These are phyloP conservation scores for Drosophila melanica DNA, from an alignment of 1,140 invertebrate genomes.

Conservation along the genomic window DNA sequence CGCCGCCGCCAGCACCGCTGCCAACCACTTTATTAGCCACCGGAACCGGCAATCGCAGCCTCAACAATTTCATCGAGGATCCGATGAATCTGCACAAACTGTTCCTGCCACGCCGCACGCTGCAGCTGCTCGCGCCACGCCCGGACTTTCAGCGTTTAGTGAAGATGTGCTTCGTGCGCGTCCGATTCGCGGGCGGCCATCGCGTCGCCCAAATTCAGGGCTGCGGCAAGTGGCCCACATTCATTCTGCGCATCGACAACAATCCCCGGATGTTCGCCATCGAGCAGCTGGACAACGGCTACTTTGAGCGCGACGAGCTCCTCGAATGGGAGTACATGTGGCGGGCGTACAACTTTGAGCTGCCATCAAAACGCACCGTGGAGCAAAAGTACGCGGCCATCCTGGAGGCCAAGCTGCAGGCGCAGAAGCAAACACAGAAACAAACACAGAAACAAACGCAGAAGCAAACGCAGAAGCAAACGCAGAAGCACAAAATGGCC, in stretches of 20 bases:
- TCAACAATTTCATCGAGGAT: constrained; percentile 16
- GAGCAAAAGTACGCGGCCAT: constrained; percentile 25
- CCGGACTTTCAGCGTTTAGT: constrained; percentile 30
- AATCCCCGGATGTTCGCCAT: constrained; percentile 12
- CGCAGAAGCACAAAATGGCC: background rate
- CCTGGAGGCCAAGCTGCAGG: constrained; percentile 5
- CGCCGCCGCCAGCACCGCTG: background rate
- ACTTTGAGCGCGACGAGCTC: constrained; percentile 18
- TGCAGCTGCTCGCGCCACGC: constrained; percentile 18
- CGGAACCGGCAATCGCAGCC: background rate
- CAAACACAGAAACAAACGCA: background rate
- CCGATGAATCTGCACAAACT: constrained; percentile 31
- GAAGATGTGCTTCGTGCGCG: constrained; percentile 30
- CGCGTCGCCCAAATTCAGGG: constrained; percentile 27
- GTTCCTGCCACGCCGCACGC: constrained; percentile 16
- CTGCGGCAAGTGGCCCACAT: constrained; percentile 11
- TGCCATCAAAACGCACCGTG: constrained; percentile 7
- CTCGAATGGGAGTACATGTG: constrained; percentile 19
- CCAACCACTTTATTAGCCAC: background rate
- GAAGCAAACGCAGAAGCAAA: background rate
- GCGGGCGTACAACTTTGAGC: constrained; percentile 16
- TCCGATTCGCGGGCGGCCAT: background rate
- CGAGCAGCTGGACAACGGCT: constrained; percentile 21
- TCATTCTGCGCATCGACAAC: constrained; percentile 26
- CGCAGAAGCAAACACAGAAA: background rate